phyloP scores from a whole-genome alignment of 2,888 invertebrate genomes.

The Leptothorax acervorum region DNA sequence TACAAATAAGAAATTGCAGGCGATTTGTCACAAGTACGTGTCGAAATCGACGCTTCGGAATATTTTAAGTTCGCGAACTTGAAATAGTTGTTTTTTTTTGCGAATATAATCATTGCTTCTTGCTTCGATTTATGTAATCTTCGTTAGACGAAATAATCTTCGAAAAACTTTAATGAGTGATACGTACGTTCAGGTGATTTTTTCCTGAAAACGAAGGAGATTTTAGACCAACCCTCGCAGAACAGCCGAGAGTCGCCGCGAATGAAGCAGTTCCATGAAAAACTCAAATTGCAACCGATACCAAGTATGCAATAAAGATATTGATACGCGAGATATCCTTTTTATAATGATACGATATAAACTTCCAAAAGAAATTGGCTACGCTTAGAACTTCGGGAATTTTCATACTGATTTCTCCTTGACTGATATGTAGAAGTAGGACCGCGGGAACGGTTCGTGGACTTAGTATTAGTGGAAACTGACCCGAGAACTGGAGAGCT shows the following conservation, averaged over 20 bases:
- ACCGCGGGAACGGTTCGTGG: conserved; percentile 73
- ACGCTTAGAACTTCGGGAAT: neutral
- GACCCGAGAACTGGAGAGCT: conserved; percentile 78
- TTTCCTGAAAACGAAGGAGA: conserved; percentile 11
- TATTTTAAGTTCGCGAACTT: neutral
- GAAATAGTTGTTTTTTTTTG: neutral
- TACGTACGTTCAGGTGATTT: conserved; percentile 32
- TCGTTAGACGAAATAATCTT: neutral
- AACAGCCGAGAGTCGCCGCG: conserved; percentile 71
- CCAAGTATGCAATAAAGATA: conserved; percentile 67
- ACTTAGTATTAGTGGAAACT: conserved; percentile 77
- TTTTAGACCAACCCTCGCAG: neutral
- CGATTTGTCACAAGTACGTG: conserved; percentile 31
- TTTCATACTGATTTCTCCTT: neutral
- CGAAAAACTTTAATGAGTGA: neutral
- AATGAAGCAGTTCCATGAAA: conserved; percentile 80
- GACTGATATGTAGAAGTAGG: conserved; percentile 61
- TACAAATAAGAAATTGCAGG: conserved; percentile 8
- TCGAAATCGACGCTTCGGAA: neutral
- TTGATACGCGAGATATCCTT: neutral
- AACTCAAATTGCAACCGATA: conserved; percentile 76
- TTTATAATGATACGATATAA: neutral
- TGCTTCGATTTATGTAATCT: neutral
- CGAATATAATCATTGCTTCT: neutral
- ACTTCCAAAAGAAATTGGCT: neutral